phyloP scores from a whole-genome alignment of 2,888 invertebrate species.

The Auanema freiburgensis region DNA sequence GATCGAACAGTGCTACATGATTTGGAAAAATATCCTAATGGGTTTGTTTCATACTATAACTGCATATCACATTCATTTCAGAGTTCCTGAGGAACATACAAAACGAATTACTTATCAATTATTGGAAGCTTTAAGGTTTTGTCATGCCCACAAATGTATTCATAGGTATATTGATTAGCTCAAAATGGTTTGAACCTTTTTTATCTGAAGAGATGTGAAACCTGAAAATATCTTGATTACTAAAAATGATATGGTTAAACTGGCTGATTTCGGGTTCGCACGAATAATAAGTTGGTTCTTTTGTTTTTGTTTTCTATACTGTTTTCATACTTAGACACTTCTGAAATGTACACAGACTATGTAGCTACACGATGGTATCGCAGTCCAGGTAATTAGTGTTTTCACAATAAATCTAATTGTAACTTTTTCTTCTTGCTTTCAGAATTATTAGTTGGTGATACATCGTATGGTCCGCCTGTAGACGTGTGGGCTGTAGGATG shows the following conservation, averaged over 20 bases:
- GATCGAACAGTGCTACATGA: constrained; percentile 95
- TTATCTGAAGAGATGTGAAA: constrained; percentile 80
- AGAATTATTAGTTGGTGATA: constrained; percentile 93
- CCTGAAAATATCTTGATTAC: constrained; percentile 97
- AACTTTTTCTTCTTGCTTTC: constrained; percentile 6
- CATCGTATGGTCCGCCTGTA: constrained; percentile 75
- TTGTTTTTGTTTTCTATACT: neutral
- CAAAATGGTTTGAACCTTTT: neutral
- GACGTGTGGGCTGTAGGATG: constrained; percentile 95
- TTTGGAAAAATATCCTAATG: constrained; percentile 87
- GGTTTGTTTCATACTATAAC: constrained; percentile 68
- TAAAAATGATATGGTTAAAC: constrained; percentile 86
- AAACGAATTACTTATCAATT: constrained; percentile 94
- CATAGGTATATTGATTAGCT: constrained; percentile 34
- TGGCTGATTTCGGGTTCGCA: constrained; percentile 98
- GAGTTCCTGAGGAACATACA: constrained; percentile 80
- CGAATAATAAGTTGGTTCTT: constrained; percentile 76
- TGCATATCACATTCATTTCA: constrained; percentile 36
- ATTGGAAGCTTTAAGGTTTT: constrained; percentile 89
- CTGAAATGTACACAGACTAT: constrained; percentile 97
- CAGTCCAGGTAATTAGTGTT: constrained; percentile 29
- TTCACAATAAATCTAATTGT: neutral
- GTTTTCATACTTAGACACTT: constrained; percentile 73
- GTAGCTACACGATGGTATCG: constrained; percentile 99
- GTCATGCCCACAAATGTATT: constrained; percentile 82